Base-by-base conservation (phyloP, 2,888 invertebrate genomes). In the Arge pagana region DNA sequence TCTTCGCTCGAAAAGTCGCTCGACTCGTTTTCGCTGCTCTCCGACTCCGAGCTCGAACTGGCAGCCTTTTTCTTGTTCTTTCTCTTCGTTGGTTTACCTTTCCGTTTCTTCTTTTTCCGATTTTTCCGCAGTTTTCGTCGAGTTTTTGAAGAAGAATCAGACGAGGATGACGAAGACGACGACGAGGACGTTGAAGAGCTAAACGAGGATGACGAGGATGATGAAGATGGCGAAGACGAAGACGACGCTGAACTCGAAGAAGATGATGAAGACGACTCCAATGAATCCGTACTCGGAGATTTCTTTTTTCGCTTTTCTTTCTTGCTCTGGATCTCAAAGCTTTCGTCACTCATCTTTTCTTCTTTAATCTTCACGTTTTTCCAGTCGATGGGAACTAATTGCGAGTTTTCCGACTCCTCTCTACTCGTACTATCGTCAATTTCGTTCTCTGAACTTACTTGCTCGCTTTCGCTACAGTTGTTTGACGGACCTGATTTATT, bases 301-400 rank as follows among this genome's bases (percentile, higher is more conserved):
- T 15, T 36, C 13, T 15, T 40, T 28, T 26, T 61, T 40, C 21
- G 40, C 21, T 19, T 21, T n/a, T 56, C 54, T 50, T 49, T 23
- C 8, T 21, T 36, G 4, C 41, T 53, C 21, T 28, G 42, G 0
- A 53, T 40, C 10, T 62, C 60, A 0, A 58, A 61, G 28, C 60
- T 66, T 8, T 60, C 64, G 15, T 73, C 72, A 15, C 69, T 70
- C n/a, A 64, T 15, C 13, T 66, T 64, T 42, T 75, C 74, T 1
- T 65, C 64, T 54, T 75, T 74, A 11, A 72, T 68, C 11, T 59
- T 59, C 5, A 71, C 65, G 7, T 71, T 71, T 48, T 71, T 68
- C 73, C 72, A 73, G 37, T 72, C 73, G 11, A 64, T 69, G 0
- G 70, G 69, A 42, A 71, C 59, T 1, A 68, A 65, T 31, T 54